Percentiles rank a stretch among this genome's conserved stretches.
These are phyloP conservation scores for Zaprionus inermis DNA, from an alignment of 1,140 invertebrate genomes.

Conservation along the genomic window DNA sequence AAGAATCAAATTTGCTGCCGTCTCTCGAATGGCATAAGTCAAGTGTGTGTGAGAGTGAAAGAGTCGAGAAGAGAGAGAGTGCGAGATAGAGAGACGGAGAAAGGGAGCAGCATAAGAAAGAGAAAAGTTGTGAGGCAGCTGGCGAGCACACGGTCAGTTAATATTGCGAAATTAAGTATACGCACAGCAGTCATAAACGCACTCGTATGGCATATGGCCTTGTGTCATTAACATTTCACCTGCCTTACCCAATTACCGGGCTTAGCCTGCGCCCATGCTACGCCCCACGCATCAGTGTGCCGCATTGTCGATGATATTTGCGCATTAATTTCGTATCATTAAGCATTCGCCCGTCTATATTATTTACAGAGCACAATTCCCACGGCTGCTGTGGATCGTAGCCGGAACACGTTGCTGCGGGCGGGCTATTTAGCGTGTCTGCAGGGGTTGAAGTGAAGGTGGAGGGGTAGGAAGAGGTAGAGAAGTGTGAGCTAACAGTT, in stretches of 20 bases:
- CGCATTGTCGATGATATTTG: constrained; percentile 59
- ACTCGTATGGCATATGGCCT: background rate
- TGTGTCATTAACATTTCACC: constrained; percentile 46
- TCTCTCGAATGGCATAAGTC: constrained; percentile 44
- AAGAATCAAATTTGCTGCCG: constrained; percentile 34
- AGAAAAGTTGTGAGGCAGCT: background rate
- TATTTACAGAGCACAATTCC: constrained; percentile 60
- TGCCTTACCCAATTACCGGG: background rate
- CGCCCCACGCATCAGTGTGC: constrained; percentile 16
- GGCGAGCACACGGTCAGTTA: background rate
- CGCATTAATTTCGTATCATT: constrained; percentile 78
- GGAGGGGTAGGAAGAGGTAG: too few relatives aligned
- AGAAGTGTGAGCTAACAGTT: constrained; percentile 2
- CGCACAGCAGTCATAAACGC: constrained; percentile 31
- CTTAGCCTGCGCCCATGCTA: constrained; percentile 11
- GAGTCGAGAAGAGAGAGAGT: background rate
- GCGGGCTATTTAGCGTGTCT: too few relatives aligned
- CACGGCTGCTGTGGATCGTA: constrained; percentile 6
- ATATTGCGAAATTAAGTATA: constrained; percentile 33
- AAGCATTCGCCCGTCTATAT: constrained; percentile 62
- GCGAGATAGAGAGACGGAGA: background rate
- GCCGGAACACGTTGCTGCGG: background rate
- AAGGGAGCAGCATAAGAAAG: too few relatives aligned
- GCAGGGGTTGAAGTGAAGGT: too few relatives aligned
- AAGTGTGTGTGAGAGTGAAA: background rate